Percentiles rank a stretch among this genome's conserved stretches.
phyloP scores from a whole-genome alignment of 2,113 vertebrate species.

The Scortum barcoo region DNA sequence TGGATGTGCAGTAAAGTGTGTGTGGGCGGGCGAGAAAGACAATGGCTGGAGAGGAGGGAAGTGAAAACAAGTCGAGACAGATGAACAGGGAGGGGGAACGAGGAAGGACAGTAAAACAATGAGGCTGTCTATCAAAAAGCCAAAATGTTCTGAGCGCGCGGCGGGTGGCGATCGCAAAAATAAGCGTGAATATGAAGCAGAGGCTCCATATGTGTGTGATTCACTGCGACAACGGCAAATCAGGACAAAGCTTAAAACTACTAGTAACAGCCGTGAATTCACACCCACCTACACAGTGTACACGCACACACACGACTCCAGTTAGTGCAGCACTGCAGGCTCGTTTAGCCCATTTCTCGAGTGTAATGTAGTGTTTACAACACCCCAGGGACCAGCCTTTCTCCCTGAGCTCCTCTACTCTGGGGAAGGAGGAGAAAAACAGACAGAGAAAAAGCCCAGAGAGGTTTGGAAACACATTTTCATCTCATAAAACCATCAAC shows the following conservation, averaged over 20 bases:
- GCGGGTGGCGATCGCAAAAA: neutral
- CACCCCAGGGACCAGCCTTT: constrained; percentile 20
- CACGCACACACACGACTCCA: constrained; percentile 5
- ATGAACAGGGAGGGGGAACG: neutral
- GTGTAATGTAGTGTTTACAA: constrained; percentile 57
- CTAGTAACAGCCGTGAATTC: constrained; percentile 22
- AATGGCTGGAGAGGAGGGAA: constrained; percentile 29
- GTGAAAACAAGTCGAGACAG: neutral
- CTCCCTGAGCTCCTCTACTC: constrained; percentile 27
- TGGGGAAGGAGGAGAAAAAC: constrained; percentile 2
- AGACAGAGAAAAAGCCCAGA: neutral
- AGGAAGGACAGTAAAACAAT: neutral
- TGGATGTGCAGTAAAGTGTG: neutral
- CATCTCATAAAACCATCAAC: neutral
- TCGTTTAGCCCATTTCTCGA: constrained; percentile 47
- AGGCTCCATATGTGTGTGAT: neutral
- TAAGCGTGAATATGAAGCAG: neutral
- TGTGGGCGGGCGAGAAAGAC: constrained; percentile 39
- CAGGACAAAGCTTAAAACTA: constrained; percentile 39
- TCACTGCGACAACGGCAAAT: neutral
- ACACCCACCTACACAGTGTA: constrained; percentile 16
- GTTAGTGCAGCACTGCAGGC: constrained; percentile 34
- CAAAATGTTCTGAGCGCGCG: neutral
- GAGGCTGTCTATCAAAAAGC: constrained; percentile 9
- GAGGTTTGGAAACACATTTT: constrained; percentile 23